Evolutionary conservation across 2,113 vertebrate genomes (phyloP).

Genomic region (Saguinus imperator): DNA sequence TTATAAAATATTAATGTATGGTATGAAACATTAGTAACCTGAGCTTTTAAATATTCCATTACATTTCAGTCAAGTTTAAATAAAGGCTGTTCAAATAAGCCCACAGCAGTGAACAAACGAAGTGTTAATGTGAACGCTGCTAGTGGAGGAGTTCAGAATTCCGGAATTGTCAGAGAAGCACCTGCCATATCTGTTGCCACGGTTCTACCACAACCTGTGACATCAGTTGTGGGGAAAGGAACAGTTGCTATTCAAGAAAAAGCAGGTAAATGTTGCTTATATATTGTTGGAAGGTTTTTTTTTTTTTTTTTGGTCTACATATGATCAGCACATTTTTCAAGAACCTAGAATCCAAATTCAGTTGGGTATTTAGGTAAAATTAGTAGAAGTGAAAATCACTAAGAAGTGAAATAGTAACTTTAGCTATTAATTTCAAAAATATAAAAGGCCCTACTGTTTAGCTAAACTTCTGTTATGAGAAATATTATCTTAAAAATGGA

Average conservation of each 20-base stretch:
- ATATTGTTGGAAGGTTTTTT: too few species aligned
- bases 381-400: neutral
- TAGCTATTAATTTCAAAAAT: neutral
- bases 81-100: constrained; percentile 86
- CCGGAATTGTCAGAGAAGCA: constrained; percentile 76
- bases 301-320: too few species aligned
- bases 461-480: neutral
- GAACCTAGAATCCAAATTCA: neutral
- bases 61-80: constrained; percentile 86
- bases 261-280: constrained; percentile 79
- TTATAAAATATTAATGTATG: constrained; percentile 67
- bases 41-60: constrained; percentile 70
- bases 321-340: neutral
- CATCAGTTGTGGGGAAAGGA: constrained; percentile 79
- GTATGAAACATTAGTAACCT: constrained; percentile 64
- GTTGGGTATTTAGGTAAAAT: constrained; percentile 7
- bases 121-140: constrained; percentile 77
- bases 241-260: constrained; percentile 75
- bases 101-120: constrained; percentile 83
- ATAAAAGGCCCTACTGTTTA: neutral
- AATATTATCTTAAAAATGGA: neutral
- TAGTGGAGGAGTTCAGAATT: constrained; percentile 76
- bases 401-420: constrained; percentile 5
- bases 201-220: constrained; percentile 67
- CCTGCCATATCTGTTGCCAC: constrained; percentile 51